Percentiles rank a stretch among this genome's conserved stretches.
Conservation (phyloP, 2,888 invertebrate genomes). For the Flexamia atlantica region DNA sequence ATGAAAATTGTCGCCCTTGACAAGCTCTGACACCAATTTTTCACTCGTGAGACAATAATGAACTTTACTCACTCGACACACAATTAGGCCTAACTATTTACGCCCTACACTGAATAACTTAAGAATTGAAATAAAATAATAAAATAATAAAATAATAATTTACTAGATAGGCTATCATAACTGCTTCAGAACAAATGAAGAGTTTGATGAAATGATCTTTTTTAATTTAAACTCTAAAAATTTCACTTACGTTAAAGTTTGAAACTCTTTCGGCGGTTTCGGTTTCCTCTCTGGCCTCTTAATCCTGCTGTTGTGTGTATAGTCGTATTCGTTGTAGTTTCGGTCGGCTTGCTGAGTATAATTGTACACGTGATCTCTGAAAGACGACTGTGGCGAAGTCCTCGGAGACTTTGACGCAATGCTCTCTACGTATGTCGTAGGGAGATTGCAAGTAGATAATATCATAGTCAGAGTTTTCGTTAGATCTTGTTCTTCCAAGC, state of each 20-base stretch:
- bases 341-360: slow-evolving; percentile 24
- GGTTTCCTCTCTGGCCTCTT: slow-evolving; percentile 46
- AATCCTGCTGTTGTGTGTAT: slow-evolving; percentile 66
- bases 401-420: slow-evolving; percentile 76
- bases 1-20: too few species aligned
- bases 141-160: too few species aligned
- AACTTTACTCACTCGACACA: too few species aligned
- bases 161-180: too few species aligned
- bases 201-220: too few species aligned
- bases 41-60: too few species aligned
- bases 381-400: slow-evolving; percentile 66
- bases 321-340: slow-evolving; percentile 68
- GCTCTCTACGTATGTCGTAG: slow-evolving; percentile 92
- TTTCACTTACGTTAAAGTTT: slow-evolving; percentile 57
- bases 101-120: too few species aligned
- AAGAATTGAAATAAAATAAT: too few species aligned
- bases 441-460: slow-evolving; percentile 88
- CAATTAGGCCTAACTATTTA: too few species aligned
- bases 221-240: too few species aligned
- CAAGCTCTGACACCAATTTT: too few species aligned
- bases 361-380: slow-evolving; percentile 40
- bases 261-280: slow-evolving; percentile 43
- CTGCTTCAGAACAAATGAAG: too few species aligned
- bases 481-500: slow-evolving; percentile 82
- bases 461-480: slow-evolving; percentile 86